These are phyloP conservation scores for Passer domesticus DNA, from an alignment of 2,113 vertebrate genomes.

Conservation along the genomic window DNA sequence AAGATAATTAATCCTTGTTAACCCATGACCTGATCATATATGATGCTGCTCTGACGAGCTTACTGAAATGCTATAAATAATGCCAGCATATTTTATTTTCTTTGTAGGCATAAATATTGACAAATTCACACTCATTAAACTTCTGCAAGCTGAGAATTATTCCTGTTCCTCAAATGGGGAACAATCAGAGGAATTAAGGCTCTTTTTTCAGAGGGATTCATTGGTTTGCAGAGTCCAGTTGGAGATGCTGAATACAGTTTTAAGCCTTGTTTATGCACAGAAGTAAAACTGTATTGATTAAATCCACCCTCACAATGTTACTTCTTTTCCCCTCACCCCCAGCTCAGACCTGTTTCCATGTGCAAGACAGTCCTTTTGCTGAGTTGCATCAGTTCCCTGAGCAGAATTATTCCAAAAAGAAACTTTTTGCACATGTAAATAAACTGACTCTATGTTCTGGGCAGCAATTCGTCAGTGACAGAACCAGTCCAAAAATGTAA, in stretches of 20 bases:
- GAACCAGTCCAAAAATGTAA: background rate
- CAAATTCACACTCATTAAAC: slow-evolving; percentile 52
- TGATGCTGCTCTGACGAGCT: slow-evolving; percentile 27
- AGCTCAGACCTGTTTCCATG: background rate
- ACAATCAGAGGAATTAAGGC: background rate
- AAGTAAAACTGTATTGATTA: background rate
- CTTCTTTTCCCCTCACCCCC: background rate
- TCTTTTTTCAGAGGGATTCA: background rate
- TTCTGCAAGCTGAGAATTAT: slow-evolving; percentile 44
- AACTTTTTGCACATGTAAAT: background rate
- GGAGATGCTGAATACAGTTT: background rate
- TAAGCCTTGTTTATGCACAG: background rate
- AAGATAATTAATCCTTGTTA: slow-evolving; percentile 57
- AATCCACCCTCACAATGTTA: background rate
- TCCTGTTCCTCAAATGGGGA: background rate
- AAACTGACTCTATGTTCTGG: background rate
- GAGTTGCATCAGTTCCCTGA: background rate
- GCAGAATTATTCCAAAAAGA: background rate
- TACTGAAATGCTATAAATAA: slow-evolving; percentile 42
- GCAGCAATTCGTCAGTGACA: background rate
- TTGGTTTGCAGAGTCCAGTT: background rate
- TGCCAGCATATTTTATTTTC: slow-evolving; percentile 57
- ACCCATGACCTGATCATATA: slow-evolving; percentile 34
- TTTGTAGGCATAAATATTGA: slow-evolving; percentile 62
- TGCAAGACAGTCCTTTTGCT: background rate